phyloP scores from a whole-genome alignment of 2,888 invertebrate species.

The Cordilura impudica region DNA sequence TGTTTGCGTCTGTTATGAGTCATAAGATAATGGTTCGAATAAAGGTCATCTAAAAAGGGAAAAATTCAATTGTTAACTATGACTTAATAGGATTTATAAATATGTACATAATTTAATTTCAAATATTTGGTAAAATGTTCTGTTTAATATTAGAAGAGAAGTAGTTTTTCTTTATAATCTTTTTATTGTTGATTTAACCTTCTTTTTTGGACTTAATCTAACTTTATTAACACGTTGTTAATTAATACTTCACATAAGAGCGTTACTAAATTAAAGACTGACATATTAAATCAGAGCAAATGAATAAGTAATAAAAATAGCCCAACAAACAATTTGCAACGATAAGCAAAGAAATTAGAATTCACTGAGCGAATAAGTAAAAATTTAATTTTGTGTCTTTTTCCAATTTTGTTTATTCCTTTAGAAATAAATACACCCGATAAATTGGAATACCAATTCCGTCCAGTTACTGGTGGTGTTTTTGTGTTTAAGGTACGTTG shows the following conservation, averaged over 20 bases:
- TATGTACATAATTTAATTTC: no score
- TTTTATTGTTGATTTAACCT: not conserved
- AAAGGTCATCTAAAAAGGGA: no score
- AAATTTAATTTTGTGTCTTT: not conserved
- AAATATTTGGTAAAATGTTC: no score
- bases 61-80: no score
- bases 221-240: not conserved
- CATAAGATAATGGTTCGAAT: no score
- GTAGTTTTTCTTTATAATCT: not conserved
- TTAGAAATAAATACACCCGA: slow-evolving; percentile 89
- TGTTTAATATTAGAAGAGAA: no score
- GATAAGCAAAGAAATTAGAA: no score
- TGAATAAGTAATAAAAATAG: no score
- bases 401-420: not conserved
- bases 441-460: slow-evolving; percentile 89
- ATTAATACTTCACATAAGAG: slow-evolving; percentile 20
- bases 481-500: slow-evolving; percentile 89
- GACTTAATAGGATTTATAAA: no score
- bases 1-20: no score
- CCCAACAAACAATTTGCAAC: not conserved
- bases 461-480: slow-evolving; percentile 84
- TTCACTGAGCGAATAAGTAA: not conserved
- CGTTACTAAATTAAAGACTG: no score
- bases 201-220: not conserved
- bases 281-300: no score